Conservation (phyloP, 2,113 vertebrate species). For the Ochotona princeps region DNA sequence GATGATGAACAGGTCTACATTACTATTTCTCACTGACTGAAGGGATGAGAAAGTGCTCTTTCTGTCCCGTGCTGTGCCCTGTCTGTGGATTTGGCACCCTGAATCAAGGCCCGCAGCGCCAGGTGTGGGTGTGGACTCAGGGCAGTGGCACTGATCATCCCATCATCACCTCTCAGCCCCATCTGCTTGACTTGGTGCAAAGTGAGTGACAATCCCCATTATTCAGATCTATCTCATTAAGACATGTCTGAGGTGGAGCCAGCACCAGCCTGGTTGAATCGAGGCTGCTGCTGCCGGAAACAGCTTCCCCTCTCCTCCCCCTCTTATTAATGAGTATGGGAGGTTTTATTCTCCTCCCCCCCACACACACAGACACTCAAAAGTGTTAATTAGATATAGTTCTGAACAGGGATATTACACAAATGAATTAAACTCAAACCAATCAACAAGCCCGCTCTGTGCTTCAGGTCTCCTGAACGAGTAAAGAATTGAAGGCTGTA, state of each 20-base stretch:
- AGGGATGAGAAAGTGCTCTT: neutral
- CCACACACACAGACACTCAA: too few species aligned
- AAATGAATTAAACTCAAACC: conserved; percentile 83
- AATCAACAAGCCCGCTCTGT: conserved; percentile 71
- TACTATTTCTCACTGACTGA: neutral
- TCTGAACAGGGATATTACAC: conserved; percentile 83
- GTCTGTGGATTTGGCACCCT: neutral
- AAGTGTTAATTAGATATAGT: conserved; percentile 85
- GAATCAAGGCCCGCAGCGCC: neutral
- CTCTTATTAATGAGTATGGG: conserved; percentile 77
- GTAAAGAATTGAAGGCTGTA: conserved; percentile 62
- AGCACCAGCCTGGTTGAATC: neutral
- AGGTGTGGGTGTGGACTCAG: neutral
- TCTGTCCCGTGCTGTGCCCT: neutral
- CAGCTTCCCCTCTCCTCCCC: neutral
- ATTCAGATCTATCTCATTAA: conserved; percentile 81
- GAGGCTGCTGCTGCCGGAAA: conserved; percentile 48
- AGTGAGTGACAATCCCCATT: conserved; percentile 65
- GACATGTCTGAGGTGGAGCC: conserved; percentile 75
- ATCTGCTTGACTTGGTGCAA: conserved; percentile 73
- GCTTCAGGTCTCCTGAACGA: conserved; percentile 59
- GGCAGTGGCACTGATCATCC: neutral
- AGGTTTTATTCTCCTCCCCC: conserved; percentile 70
- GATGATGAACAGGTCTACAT: neutral
- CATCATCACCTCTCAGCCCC: neutral